Evolutionary conservation across 1,140 invertebrate species (phyloP).

Genomic region (Leptonema lineaticorne): DNA sequence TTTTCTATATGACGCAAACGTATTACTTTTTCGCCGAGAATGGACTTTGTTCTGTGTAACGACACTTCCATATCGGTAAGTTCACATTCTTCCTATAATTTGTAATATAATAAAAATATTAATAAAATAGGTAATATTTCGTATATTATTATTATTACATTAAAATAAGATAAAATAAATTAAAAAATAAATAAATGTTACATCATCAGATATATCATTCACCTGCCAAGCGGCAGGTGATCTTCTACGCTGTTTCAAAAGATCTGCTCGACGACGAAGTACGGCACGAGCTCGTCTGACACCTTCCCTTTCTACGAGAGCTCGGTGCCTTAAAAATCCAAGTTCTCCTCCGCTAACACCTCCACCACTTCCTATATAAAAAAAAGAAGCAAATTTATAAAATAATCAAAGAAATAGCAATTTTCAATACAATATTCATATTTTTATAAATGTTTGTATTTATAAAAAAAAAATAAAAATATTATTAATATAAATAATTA

Average conservation of each 20-base stretch:
- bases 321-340: conserved; percentile 77
- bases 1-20: conserved; percentile 73
- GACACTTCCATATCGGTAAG: conserved; percentile 79
- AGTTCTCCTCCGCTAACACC: conserved; percentile 62
- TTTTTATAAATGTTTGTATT: no score
- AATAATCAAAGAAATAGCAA: no score
- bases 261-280: conserved; percentile 61
- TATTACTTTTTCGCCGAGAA: conserved; percentile 78
- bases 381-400: background rate
- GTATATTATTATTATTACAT: background rate
- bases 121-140: no score
- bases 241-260: conserved; percentile 61
- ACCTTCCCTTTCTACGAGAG: conserved; percentile 74
- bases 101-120: no score
- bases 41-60: conserved; percentile 71
- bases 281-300: conserved; percentile 73
- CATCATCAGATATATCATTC: conserved; percentile 19
- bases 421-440: no score
- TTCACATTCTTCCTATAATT: conserved; percentile 70
- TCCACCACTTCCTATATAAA: conserved; percentile 8
- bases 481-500: no score
- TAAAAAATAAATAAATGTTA: conserved; percentile 9
- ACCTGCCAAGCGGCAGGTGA: conserved; percentile 59
- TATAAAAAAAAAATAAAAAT: no score
- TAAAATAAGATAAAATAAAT: background rate